phyloP scores from a whole-genome alignment of 2,797 vertebrate genomes.

The Lemur catta region DNA sequence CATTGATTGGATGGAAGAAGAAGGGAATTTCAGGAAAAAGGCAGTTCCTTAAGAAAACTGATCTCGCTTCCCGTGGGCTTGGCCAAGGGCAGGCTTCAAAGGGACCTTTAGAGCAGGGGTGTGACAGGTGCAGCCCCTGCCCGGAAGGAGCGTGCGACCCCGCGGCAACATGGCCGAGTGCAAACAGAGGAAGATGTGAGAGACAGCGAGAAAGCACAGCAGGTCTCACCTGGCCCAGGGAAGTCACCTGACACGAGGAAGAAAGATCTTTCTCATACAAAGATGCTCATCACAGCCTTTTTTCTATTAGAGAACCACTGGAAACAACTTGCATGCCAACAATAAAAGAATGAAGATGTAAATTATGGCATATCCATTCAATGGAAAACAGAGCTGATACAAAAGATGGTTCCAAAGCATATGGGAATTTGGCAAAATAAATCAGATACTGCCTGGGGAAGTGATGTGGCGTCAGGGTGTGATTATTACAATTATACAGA shows the following conservation, averaged over 20 bases:
- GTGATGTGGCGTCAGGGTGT: neutral
- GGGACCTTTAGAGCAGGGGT: neutral
- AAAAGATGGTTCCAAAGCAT: neutral
- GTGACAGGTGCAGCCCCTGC: rapidly evolving
- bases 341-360: neutral
- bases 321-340: conserved; percentile 10
- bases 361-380: neutral
- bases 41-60: neutral
- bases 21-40: neutral
- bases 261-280: neutral
- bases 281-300: neutral
- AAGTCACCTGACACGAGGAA: neutral
- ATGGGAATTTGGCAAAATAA: neutral
- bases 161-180: neutral
- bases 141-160: neutral
- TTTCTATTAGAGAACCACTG: neutral
- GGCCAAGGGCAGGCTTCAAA: neutral
- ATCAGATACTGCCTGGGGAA: neutral
- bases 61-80: neutral
- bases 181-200: neutral
- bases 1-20: neutral
- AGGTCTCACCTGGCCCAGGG: neutral
- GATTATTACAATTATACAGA: neutral
- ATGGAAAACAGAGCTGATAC: neutral
- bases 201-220: neutral